phyloP scores from a whole-genome alignment of 2,888 invertebrate species.

The Aphidoletes aphidimyza region DNA sequence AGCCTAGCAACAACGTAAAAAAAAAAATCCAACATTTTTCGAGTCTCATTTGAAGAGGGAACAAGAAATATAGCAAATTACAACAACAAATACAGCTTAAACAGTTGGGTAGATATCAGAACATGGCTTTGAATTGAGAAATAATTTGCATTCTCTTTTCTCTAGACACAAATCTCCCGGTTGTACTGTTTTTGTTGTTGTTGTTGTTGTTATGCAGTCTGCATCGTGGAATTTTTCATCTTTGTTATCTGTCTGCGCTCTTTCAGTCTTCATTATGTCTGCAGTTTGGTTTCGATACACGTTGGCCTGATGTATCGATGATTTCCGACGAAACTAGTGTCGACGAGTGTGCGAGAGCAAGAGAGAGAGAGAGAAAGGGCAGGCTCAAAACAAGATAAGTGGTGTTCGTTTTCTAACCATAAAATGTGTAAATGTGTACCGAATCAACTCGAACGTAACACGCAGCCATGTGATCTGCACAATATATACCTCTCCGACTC shows the following conservation, averaged over 20 bases:
- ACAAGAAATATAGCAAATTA: not conserved
- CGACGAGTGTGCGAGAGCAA: no score
- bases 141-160: constrained; percentile 14
- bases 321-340: not conserved
- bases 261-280: not conserved
- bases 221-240: not conserved
- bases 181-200: not conserved
- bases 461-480: not conserved
- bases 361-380: not conserved
- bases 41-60: not conserved
- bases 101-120: not conserved
- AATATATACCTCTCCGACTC: not conserved
- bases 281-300: not conserved
- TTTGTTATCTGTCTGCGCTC: not conserved
- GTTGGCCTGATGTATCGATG: not conserved
- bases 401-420: constrained; percentile 19
- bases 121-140: not conserved
- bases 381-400: not conserved
- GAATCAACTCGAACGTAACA: constrained; percentile 19
- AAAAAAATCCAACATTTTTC: no score
- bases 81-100: not conserved
- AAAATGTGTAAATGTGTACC: not conserved
- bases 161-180: not conserved
- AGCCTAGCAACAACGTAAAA: no score
- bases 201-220: not conserved